Percentiles rank a stretch among this genome's conserved stretches.
Conservation (phyloP, 2,888 invertebrate species). For the Coelogynopora nodosa region DNA sequence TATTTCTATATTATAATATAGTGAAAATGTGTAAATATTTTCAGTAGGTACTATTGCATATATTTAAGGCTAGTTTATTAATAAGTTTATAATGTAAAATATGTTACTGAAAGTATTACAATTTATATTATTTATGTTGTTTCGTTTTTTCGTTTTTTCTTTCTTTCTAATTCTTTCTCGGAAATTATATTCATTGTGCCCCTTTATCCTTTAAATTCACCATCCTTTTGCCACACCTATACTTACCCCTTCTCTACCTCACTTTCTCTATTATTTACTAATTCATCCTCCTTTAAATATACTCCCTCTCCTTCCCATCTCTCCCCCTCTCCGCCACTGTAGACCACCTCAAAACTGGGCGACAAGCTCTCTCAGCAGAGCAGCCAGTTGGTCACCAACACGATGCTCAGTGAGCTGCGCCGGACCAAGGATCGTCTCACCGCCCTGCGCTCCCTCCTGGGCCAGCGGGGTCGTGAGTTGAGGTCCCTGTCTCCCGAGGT, state of each 20-base stretch:
- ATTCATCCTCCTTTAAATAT: neutral
- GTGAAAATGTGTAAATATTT: too few relatives aligned
- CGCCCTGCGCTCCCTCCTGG: neutral
- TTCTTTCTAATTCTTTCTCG: too few relatives aligned
- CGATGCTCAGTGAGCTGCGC: neutral
- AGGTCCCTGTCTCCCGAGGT: neutral
- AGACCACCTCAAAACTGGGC: neutral
- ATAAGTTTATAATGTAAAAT: too few relatives aligned
- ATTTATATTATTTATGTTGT: too few relatives aligned
- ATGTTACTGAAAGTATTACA: too few relatives aligned
- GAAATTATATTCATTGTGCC: too few relatives aligned
- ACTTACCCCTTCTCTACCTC: neutral
- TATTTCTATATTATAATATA: too few relatives aligned
- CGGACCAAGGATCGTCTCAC: neutral
- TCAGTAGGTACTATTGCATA: too few relatives aligned
- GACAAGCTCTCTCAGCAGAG: conserved; percentile 1
- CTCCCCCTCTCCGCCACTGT: neutral
- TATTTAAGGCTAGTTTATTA: too few relatives aligned
- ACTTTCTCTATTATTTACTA: neutral
- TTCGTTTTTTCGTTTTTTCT: too few relatives aligned
- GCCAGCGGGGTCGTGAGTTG: neutral
- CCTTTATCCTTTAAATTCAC: neutral
- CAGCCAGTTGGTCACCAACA: neutral
- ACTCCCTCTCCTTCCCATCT: neutral
- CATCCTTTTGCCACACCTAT: neutral